A percentile compares a stretch with the other conserved stretches of the same genome.
These are phyloP conservation scores for Umimayanthus kanabou DNA, from an alignment of 92 coral and sea anemone species.

Conservation along the genomic window DNA sequence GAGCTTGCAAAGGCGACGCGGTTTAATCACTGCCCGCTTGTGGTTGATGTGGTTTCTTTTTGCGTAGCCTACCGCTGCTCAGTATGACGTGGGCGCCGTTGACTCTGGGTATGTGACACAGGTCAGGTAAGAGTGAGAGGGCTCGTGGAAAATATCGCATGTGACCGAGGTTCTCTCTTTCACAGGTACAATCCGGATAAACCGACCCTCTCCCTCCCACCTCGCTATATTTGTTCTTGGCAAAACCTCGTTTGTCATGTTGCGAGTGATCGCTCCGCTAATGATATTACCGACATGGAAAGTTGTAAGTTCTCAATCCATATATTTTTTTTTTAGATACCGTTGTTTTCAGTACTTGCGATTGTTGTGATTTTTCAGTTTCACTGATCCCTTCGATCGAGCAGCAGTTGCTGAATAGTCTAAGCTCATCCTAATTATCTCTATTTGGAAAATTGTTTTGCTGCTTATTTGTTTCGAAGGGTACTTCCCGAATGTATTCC, in stretches of 20 bases:
- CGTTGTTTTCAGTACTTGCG: too few relatives aligned
- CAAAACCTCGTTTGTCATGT: conserved; percentile 49
- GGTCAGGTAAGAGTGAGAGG: not conserved
- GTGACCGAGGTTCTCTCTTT: not conserved
- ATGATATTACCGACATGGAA: conserved; percentile 56
- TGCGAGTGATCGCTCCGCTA: conserved; percentile 49
- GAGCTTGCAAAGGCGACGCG: too few relatives aligned
- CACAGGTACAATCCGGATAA: conserved; percentile 60
- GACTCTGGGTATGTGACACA: too few relatives aligned
- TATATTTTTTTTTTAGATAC: too few relatives aligned
- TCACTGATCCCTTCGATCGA: not conserved
- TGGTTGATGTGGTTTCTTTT: too few relatives aligned
- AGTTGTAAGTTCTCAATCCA: conserved; percentile 32
- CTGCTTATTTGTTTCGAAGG: too few relatives aligned
- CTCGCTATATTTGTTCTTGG: conserved; percentile 58
- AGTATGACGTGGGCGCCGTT: too few relatives aligned
- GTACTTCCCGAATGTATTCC: too few relatives aligned
- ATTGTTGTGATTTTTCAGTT: too few relatives aligned
- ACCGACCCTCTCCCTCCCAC: conserved; percentile 55
- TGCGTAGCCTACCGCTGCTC: too few relatives aligned
- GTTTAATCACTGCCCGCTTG: too few relatives aligned
- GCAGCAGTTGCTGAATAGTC: not conserved
- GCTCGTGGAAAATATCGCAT: not conserved
- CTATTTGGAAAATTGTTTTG: too few relatives aligned
- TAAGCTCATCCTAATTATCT: not conserved